phyloP scores from a whole-genome alignment of 2,888 invertebrate species.

The Protodeltote pygarga region DNA sequence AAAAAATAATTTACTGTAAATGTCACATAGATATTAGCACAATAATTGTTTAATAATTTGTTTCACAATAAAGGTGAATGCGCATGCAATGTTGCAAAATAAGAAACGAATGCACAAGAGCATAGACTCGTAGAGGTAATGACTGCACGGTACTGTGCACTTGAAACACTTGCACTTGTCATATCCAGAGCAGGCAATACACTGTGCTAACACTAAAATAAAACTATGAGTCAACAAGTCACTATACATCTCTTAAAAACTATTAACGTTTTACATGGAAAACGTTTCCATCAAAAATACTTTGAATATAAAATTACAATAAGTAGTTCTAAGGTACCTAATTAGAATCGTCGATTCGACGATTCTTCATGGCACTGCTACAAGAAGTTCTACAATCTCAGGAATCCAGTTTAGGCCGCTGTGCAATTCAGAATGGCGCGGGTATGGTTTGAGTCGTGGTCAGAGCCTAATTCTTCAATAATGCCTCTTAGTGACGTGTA shows the following conservation, averaged over 20 bases:
- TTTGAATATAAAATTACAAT: slow-evolving; percentile 43
- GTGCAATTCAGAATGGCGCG: slow-evolving; percentile 23
- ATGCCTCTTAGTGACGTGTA: slow-evolving; percentile 90
- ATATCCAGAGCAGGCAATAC: too few species aligned
- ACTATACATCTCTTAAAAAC: slow-evolving; percentile 51
- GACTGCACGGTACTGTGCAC: slow-evolving; percentile 11
- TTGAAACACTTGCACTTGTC: slow-evolving; percentile 8
- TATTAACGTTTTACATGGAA: slow-evolving; percentile 57
- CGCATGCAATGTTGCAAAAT: slow-evolving; percentile 8
- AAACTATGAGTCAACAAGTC: slow-evolving; percentile 50
- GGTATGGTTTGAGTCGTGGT: slow-evolving; percentile 11
- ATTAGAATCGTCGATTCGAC: slow-evolving; percentile 52
- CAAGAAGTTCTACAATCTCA: slow-evolving; percentile 18
- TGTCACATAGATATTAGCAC: slow-evolving; percentile 11
- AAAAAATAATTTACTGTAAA: slow-evolving; percentile 17
- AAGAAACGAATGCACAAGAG: not conserved
- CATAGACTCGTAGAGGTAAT: slow-evolving; percentile 23
- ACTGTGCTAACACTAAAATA: slow-evolving; percentile 40
- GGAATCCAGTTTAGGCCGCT: slow-evolving; percentile 15
- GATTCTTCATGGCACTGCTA: slow-evolving; percentile 60
- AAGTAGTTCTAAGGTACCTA: slow-evolving; percentile 47
- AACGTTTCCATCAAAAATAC: slow-evolving; percentile 48
- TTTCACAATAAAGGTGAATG: slow-evolving; percentile 20
- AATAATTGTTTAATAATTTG: slow-evolving; percentile 2
- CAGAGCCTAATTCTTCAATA: slow-evolving; percentile 81